These are phyloP conservation scores for Hestina assimilis DNA, from an alignment of 1,140 invertebrate genomes.

Conservation along the genomic window DNA sequence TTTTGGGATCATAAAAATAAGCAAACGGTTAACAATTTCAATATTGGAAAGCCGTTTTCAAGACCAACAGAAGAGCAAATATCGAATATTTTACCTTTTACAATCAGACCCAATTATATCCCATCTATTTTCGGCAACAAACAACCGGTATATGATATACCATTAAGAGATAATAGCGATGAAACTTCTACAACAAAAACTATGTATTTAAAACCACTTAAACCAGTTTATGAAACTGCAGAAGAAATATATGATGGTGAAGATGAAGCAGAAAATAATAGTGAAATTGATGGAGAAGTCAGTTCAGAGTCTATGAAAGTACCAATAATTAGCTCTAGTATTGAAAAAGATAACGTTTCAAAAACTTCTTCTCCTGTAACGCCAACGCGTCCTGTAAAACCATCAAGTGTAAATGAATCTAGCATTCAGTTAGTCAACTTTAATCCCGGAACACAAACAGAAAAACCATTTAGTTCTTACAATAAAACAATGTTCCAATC, in stretches of 20 bases:
- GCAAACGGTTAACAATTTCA: constrained; percentile 40
- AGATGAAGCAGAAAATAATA: constrained; percentile 46
- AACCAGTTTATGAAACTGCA: constrained; percentile 65
- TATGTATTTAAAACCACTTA: constrained; percentile 34
- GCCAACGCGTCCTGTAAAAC: constrained; percentile 1
- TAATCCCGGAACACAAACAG: constrained; percentile 71
- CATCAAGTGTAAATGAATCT: constrained; percentile 1
- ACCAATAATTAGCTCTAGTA: constrained; percentile 58
- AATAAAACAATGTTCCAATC: constrained; percentile 54
- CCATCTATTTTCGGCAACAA: constrained; percentile 52
- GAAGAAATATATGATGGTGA: constrained; percentile 71
- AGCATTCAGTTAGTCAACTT: constrained; percentile 37
- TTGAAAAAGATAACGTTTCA: constrained; percentile 29
- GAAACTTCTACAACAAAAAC: constrained; percentile 45
- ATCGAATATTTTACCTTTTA: constrained; percentile 33
- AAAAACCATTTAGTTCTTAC: constrained; percentile 65
- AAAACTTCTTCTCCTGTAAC: constrained; percentile 34
- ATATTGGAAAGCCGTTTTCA: constrained; percentile 59
- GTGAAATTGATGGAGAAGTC: constrained; percentile 62
- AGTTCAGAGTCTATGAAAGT: constrained; percentile 72
- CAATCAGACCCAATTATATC: constrained; percentile 55
- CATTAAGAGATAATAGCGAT: constrained; percentile 62
- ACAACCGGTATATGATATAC: constrained; percentile 73
- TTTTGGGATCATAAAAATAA: constrained; percentile 48
- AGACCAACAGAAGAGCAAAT: constrained; percentile 43